Evolutionary conservation across 1,140 invertebrate species (phyloP).

Genomic region (Brachionus calyciflorus): DNA sequence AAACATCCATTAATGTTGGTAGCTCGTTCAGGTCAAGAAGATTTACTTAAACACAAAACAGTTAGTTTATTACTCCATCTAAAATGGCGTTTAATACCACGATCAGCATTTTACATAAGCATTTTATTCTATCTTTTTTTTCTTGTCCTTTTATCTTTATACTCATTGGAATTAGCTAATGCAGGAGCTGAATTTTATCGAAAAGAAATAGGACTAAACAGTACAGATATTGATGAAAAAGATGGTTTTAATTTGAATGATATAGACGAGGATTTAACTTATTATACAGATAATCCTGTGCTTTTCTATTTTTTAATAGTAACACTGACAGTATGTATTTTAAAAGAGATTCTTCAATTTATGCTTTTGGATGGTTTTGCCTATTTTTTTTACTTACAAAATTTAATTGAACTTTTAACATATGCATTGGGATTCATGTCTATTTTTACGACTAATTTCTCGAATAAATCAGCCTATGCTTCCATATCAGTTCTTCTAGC

Average conservation of each 20-base stretch:
- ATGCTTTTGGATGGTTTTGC: conserved; percentile 37
- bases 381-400: conserved; percentile 44
- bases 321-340: not conserved
- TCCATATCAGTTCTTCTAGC: conserved; percentile 24
- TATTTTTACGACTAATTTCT: conserved; percentile 10
- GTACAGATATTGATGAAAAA: not conserved
- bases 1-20: conserved; percentile 36
- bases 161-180: conserved; percentile 22
- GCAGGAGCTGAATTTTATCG: conserved; percentile 18
- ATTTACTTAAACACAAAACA: conserved; percentile 31
- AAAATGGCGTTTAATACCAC: conserved; percentile 40
- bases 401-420: conserved; percentile 22
- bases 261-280: not conserved
- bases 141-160: not conserved
- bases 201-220: not conserved
- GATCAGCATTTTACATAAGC: conserved; percentile 24
- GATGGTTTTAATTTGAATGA: conserved; percentile 20
- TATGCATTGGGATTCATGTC: conserved; percentile 1
- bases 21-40: conserved; percentile 34
- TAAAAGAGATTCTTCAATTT: conserved; percentile 28
- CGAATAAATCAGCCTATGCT: conserved; percentile 10
- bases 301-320: conserved; percentile 1
- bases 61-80: not conserved
- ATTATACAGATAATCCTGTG: conserved; percentile 16
- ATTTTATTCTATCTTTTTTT: conserved; percentile 33